A percentile compares a stretch with the other conserved stretches of the same genome.
Conservation (phyloP, 2,113 vertebrate genomes). For the Oreochromis spilurus region DNA sequence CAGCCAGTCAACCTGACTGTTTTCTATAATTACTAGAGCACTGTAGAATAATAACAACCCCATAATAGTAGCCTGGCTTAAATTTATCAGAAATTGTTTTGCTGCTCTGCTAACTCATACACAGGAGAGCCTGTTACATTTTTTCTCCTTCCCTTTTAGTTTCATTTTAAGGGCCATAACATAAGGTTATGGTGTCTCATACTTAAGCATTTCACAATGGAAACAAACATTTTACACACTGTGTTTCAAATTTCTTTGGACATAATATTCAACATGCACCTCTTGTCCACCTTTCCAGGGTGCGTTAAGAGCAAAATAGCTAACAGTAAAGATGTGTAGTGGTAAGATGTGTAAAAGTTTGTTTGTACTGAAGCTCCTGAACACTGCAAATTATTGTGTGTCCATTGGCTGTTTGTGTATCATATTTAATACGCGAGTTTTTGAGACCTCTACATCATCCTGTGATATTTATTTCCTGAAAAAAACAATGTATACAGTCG, state of each 20-base stretch:
- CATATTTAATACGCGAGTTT: too few relatives aligned
- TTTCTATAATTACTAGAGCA: slow-evolving; percentile 21
- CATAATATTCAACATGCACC: neutral
- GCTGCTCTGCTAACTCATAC: neutral
- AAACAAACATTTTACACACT: neutral
- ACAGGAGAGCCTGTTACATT: neutral
- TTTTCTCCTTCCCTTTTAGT: neutral
- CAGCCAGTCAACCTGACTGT: neutral
- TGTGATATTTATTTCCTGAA: too few relatives aligned
- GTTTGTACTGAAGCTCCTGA: too few relatives aligned
- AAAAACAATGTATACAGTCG: too few relatives aligned
- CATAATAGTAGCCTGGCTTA: neutral
- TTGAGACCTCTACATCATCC: too few relatives aligned
- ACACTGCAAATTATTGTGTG: too few relatives aligned
- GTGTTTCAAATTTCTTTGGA: neutral
- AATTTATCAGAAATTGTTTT: neutral
- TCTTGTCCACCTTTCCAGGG: neutral
- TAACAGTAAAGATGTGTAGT: neutral
- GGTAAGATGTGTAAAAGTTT: too few relatives aligned
- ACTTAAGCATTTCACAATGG: neutral
- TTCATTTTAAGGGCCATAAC: neutral
- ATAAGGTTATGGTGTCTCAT: neutral
- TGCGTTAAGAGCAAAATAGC: neutral
- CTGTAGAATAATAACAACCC: neutral
- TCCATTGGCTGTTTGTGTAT: too few relatives aligned